Base-by-base conservation (phyloP, 2,888 invertebrate genomes). In the Micoletzkya japonica region DNA sequence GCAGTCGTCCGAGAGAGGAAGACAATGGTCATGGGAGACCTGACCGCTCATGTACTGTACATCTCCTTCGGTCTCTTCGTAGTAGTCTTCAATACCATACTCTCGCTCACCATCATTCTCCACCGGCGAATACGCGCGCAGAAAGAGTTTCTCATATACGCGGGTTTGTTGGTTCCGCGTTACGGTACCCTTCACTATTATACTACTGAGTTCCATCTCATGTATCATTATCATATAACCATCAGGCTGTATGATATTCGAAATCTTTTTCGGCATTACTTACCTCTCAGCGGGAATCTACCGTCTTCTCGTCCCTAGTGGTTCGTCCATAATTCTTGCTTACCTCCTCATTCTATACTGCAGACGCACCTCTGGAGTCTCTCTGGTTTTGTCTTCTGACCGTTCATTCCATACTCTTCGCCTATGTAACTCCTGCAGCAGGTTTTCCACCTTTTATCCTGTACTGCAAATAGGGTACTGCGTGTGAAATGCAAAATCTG, bases 141-240 rank as follows among this genome's bases (percentile, higher is more conserved):
- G 54, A 66, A 66, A 30, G 64, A 66, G 54, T 66, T 54, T 30
- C 54, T 66, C 10, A 66, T 66, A 7, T 66, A 66, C 54, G 64
- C 64, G 2, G 64, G 64, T 66, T 2, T 20, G 44, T 44, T 20
- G n/a, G n/a, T n/a, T n/a, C n/a, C n/a, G n/a, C n/a, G n/a, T n/a
- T n/a, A n/a, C n/a, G n/a, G n/a, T n/a, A n/a, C n/a, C n/a, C n/a
- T n/a, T n/a, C n/a, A n/a, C n/a, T n/a, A n/a, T n/a, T n/a, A n/a
- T n/a, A n/a, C n/a, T 58, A 7, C 28, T 28, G 26, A 37, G 37
- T 39, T 39, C 44, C 44, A 24, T 24, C 20, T 24, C 6, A 50
- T 50, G 20, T 24, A 50, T 24, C 50, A 20, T 6, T 17, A 17
- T 34, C 32, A 57, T 57, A 34, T 30, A 34, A n/a, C n/a, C 37